A percentile compares a stretch with the other conserved stretches of the same genome.
phyloP scores from a whole-genome alignment of 2,113 vertebrate genomes.

The Planiliza haematocheilus region DNA sequence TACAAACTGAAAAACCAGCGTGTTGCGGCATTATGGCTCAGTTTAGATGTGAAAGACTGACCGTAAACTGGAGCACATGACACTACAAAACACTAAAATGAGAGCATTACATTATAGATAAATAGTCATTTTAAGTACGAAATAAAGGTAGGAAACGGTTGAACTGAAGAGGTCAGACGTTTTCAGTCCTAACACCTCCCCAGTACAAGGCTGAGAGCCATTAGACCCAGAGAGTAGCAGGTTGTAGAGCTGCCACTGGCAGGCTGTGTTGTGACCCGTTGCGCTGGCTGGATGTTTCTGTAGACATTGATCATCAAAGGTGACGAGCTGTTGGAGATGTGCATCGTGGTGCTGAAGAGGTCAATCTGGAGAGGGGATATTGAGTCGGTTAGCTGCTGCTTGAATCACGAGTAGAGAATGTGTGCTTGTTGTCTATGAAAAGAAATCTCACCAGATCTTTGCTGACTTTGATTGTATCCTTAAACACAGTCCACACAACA shows the following conservation, averaged over 20 bases:
- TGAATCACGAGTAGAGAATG: background rate
- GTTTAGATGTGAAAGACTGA: too few species aligned
- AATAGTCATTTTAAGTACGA: too few species aligned
- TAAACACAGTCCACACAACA: conserved; percentile 85
- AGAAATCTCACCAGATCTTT: conserved; percentile 68
- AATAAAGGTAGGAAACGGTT: too few species aligned
- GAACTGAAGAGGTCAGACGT: too few species aligned
- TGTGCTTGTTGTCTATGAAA: background rate
- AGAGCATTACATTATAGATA: too few species aligned
- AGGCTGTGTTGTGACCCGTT: conserved; percentile 41
- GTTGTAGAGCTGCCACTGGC: background rate
- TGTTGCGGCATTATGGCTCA: too few species aligned
- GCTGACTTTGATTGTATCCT: conserved; percentile 76
- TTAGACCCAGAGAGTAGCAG: conserved; percentile 41
- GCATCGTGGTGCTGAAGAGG: conserved; percentile 58
- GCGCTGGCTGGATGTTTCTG: conserved; percentile 53
- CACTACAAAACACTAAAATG: too few species aligned
- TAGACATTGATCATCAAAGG: conserved; percentile 47
- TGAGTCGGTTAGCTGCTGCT: background rate
- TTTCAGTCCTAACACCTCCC: background rate
- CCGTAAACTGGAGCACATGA: too few species aligned
- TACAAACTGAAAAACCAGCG: too few species aligned
- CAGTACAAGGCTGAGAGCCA: conserved; percentile 33
- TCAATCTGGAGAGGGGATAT: conserved; percentile 64
- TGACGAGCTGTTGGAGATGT: background rate